Evolutionary conservation across 2,113 vertebrate genomes (phyloP).

Genomic region (Melospiza melodia): DNA sequence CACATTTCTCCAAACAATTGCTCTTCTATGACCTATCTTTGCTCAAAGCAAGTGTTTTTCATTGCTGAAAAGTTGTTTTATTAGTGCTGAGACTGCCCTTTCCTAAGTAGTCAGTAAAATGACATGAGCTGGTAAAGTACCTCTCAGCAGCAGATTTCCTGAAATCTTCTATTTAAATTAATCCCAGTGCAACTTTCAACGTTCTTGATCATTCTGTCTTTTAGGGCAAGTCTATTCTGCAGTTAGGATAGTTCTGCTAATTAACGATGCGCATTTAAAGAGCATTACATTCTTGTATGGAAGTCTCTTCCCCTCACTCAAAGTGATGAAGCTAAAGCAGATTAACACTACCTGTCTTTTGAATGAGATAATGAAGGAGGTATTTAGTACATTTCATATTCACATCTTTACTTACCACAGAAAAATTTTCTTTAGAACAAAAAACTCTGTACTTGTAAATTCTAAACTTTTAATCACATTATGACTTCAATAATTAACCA

Average conservation of each 20-base stretch:
- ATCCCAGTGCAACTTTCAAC: conserved; percentile 6
- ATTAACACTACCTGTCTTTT: background rate
- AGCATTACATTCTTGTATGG: background rate
- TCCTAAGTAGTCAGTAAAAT: conserved; percentile 7
- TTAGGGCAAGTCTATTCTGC: background rate
- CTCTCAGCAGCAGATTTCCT: background rate
- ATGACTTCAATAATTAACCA: background rate
- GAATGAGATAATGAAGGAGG: background rate
- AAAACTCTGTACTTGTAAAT: background rate
- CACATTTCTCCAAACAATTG: background rate
- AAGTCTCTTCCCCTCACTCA: background rate
- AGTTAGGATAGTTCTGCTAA: background rate
- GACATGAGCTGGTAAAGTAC: background rate
- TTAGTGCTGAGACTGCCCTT: background rate
- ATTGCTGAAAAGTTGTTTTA: background rate
- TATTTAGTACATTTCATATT: background rate
- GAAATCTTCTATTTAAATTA: conserved; percentile 40
- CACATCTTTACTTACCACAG: background rate
- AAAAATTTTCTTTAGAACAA: background rate
- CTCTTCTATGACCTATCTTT: background rate
- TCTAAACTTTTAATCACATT: background rate
- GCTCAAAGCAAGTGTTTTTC: background rate
- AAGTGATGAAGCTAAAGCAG: background rate
- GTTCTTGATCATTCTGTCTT: conserved; percentile 11
- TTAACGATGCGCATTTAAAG: background rate